A percentile compares a stretch with the other conserved stretches of the same genome.
Conservation (phyloP, 92 coral and sea anemone species). For the Zoanthus sansibaricus region DNA sequence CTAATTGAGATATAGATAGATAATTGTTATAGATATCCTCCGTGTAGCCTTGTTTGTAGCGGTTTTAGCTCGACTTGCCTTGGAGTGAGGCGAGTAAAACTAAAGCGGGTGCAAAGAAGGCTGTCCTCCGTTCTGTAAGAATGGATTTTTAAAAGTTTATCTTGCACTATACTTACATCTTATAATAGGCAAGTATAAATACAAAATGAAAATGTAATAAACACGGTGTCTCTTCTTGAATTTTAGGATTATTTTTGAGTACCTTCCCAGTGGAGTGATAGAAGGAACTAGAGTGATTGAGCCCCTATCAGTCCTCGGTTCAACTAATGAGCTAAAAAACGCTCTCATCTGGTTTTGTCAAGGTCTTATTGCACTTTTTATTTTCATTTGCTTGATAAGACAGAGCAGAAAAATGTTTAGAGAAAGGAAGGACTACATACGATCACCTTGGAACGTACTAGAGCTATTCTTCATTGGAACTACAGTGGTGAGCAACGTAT, state of each 20-base stretch:
- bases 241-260: conserved; percentile 9
- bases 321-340: conserved; percentile 3
- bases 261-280: conserved; percentile 17
- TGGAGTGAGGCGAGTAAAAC: no score
- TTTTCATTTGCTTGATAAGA: conserved; percentile 33
- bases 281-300: not conserved
- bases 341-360: conserved; percentile 22
- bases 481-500: conserved; percentile 58
- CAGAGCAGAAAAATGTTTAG: conserved; percentile 46
- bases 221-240: not conserved
- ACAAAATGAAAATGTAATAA: not conserved
- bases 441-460: conserved; percentile 75
- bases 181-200: no score
- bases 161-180: no score
- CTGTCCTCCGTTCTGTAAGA: no score
- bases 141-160: no score
- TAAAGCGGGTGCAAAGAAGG: no score
- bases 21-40: no score
- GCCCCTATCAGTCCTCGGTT: conserved; percentile 1
- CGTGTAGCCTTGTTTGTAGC: no score
- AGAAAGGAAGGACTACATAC: conserved; percentile 55
- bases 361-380: conserved; percentile 56
- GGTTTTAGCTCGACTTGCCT: no score
- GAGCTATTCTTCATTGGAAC: conserved; percentile 59
- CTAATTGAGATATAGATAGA: no score